Conservation (phyloP, 2,888 invertebrate genomes). For the Ecliptopera silaceata region DNA sequence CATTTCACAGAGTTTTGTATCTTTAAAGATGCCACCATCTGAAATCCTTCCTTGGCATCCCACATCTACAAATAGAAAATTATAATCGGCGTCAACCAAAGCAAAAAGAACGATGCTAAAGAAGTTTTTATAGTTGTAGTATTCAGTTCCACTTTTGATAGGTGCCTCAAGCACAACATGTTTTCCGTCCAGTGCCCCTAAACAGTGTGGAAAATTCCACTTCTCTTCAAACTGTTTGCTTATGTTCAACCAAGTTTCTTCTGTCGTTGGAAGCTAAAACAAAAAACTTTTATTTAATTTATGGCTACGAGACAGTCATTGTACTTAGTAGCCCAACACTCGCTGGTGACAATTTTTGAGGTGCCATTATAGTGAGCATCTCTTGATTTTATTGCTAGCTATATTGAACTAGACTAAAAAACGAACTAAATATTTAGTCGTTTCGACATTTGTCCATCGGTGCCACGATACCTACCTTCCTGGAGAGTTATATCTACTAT, state of each 20-base stretch:
- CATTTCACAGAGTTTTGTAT: slow-evolving; percentile 4
- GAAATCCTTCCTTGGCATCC: slow-evolving; percentile 31
- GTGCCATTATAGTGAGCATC: too few relatives aligned
- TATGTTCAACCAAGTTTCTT: slow-evolving; percentile 9
- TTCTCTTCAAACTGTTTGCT: slow-evolving; percentile 6
- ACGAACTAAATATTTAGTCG: too few relatives aligned
- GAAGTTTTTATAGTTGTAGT: slow-evolving; percentile 47
- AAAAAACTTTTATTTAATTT: neutral
- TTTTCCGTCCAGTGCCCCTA: slow-evolving; percentile 53
- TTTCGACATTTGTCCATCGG: too few relatives aligned
- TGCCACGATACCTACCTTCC: too few relatives aligned
- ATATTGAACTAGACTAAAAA: too few relatives aligned
- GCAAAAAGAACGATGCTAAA: slow-evolving; percentile 51
- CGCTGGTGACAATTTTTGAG: too few relatives aligned
- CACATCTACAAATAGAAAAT: slow-evolving; percentile 46
- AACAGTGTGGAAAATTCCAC: slow-evolving; percentile 50
- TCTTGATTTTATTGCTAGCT: too few relatives aligned
- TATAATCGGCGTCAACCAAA: slow-evolving; percentile 58
- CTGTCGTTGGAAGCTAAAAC: slow-evolving; percentile 10
- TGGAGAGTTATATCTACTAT: too few relatives aligned
- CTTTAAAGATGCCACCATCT: slow-evolving; percentile 27
- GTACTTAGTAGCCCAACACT: too few relatives aligned
- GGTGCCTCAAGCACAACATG: slow-evolving; percentile 43
- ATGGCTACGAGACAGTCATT: too few relatives aligned
- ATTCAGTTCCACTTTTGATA: slow-evolving; percentile 38